Evolutionary conservation across 2,113 vertebrate species (phyloP).

Genomic region (Pelusios castaneus): DNA sequence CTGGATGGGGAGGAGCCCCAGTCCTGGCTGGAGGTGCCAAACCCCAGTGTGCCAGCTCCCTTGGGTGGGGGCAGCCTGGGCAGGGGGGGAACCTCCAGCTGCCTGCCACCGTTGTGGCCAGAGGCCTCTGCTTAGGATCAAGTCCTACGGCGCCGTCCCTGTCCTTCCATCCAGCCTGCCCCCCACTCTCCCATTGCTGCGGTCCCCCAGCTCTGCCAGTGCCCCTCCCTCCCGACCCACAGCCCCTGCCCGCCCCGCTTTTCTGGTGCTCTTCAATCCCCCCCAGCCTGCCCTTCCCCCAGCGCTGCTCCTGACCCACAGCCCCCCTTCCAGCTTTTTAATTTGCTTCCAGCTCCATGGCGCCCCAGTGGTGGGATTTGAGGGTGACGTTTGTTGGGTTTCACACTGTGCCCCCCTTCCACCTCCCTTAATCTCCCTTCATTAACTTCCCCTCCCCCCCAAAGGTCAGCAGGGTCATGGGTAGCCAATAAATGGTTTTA

Average conservation of each 20-base stretch:
- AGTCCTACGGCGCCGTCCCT: no score
- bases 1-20: neutral
- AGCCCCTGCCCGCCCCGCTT: no score
- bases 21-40: neutral
- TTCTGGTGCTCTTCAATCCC: neutral
- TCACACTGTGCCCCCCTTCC: neutral
- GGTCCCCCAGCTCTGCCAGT: no score
- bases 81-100: neutral
- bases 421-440: neutral
- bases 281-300: neutral
- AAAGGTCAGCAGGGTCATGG: conserved; percentile 83
- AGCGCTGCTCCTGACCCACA: neutral
- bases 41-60: no score
- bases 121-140: no score
- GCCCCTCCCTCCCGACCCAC: no score
- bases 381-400: neutral
- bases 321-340: neutral
- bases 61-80: no score
- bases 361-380: neutral
- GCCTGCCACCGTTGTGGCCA: no score
- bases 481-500: conserved; percentile 89
- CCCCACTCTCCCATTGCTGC: neutral
- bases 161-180: no score
- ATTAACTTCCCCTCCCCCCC: conserved; percentile 24
- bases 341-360: neutral